Conservation (phyloP, 2,797 vertebrate genomes). For the Otolemur crassicaudatus region DNA sequence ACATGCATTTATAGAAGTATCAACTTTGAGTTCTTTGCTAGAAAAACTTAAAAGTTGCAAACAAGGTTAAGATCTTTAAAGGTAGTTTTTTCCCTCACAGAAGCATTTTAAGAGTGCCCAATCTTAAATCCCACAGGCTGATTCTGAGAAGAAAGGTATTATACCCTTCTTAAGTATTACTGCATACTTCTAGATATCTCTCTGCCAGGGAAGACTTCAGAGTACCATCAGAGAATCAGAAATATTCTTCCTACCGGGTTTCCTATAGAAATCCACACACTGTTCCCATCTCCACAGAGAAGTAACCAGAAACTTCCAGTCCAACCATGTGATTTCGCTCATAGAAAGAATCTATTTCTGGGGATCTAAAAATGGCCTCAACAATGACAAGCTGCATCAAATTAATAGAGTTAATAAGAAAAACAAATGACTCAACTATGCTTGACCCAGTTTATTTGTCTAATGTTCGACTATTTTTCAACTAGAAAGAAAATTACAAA, state of each 20-base stretch:
- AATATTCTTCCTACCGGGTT: background rate
- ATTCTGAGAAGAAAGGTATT: background rate
- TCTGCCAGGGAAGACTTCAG: background rate
- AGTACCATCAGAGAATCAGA: background rate
- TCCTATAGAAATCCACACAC: background rate
- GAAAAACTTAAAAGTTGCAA: background rate
- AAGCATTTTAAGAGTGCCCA: background rate
- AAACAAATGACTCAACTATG: background rate
- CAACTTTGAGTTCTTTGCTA: background rate
- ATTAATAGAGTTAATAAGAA: background rate
- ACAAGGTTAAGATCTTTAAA: background rate
- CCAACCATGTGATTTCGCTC: background rate
- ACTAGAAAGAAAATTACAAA: background rate
- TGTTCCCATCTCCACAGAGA: background rate
- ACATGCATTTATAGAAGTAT: background rate
- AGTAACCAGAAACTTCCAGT: background rate
- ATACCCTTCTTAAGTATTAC: background rate
- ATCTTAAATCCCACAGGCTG: background rate
- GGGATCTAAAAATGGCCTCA: background rate
- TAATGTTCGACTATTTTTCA: constrained; percentile 35
- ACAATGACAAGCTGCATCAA: background rate
- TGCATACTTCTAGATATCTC: background rate
- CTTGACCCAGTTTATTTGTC: background rate
- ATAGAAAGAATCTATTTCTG: background rate
- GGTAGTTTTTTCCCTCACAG: background rate